phyloP scores from a whole-genome alignment of 2,888 invertebrate genomes.

The Synergus laeviventris region DNA sequence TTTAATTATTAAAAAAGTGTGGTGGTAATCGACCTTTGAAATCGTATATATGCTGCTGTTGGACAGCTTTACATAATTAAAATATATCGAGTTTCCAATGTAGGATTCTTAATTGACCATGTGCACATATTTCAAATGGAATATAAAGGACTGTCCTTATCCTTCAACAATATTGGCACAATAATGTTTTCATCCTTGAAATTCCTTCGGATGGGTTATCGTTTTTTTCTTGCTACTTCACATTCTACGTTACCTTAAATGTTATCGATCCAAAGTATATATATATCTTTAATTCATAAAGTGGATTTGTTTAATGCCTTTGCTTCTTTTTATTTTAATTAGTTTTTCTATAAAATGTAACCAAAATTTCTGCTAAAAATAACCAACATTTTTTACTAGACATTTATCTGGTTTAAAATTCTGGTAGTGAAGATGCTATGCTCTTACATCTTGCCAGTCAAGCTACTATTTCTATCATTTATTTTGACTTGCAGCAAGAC shows the following conservation, averaged over 20 bases:
- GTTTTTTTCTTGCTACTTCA: neutral
- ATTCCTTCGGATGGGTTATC: conserved; percentile 2
- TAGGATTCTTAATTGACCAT: neutral
- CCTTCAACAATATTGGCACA: conserved; percentile 29
- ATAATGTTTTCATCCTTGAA: conserved; percentile 36
- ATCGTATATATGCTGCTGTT: neutral
- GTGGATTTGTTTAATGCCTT: neutral
- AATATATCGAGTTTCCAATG: neutral
- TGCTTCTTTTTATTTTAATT: too few relatives aligned
- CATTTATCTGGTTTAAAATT: too few relatives aligned
- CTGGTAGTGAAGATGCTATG: too few relatives aligned
- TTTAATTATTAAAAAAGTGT: neutral
- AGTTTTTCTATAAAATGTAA: too few relatives aligned
- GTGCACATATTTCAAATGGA: neutral
- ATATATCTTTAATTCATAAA: neutral
- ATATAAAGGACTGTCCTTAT: conserved; percentile 22
- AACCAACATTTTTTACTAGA: too few relatives aligned
- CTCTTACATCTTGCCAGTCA: too few relatives aligned
- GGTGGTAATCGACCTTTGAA: neutral
- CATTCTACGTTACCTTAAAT: neutral
- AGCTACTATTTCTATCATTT: too few relatives aligned
- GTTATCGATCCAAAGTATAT: neutral
- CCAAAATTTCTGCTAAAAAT: too few relatives aligned
- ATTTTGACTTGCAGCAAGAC: neutral
- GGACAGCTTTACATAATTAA: neutral